A percentile compares a stretch with the other conserved stretches of the same genome.
phyloP scores from a whole-genome alignment of 2,888 invertebrate species.

The Didymodactylos carnosus region DNA sequence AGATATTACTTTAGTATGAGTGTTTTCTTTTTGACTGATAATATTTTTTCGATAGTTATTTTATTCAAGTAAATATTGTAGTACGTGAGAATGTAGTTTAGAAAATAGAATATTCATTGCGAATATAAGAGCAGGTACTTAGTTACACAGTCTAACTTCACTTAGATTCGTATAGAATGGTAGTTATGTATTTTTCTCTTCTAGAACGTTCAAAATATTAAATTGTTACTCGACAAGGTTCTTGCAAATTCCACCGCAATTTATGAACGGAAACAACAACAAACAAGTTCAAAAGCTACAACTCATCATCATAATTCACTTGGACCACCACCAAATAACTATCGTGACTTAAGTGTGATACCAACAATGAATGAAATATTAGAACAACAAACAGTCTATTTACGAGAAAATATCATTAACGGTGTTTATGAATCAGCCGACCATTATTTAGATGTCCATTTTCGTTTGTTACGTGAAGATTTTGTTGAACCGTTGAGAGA shows the following conservation, averaged over 20 bases:
- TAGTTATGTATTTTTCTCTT: no score
- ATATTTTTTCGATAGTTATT: no score
- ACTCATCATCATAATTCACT: not conserved
- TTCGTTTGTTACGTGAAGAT: conserved; percentile 57
- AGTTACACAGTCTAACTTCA: no score
- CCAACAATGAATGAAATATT: conserved; percentile 25
- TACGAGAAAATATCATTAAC: conserved; percentile 41
- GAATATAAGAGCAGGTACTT: no score
- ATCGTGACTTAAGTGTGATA: conserved; percentile 21
- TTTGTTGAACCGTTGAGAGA: conserved; percentile 52
- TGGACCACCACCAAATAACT: conserved; percentile 20
- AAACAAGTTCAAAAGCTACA: not conserved
- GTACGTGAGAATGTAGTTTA: no score
- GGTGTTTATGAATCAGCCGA: conserved; percentile 46
- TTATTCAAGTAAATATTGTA: no score
- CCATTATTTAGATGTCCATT: conserved; percentile 56
- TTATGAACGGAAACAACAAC: not conserved
- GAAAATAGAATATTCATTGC: no score
- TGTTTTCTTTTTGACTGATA: no score
- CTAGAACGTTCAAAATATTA: not conserved
- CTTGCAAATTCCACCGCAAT: not conserved
- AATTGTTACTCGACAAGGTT: not conserved
- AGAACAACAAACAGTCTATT: conserved; percentile 25
- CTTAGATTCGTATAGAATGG: no score
- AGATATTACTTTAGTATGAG: no score